phyloP scores from a whole-genome alignment of 2,797 vertebrate species.

The Acropternis orthonyx region DNA sequence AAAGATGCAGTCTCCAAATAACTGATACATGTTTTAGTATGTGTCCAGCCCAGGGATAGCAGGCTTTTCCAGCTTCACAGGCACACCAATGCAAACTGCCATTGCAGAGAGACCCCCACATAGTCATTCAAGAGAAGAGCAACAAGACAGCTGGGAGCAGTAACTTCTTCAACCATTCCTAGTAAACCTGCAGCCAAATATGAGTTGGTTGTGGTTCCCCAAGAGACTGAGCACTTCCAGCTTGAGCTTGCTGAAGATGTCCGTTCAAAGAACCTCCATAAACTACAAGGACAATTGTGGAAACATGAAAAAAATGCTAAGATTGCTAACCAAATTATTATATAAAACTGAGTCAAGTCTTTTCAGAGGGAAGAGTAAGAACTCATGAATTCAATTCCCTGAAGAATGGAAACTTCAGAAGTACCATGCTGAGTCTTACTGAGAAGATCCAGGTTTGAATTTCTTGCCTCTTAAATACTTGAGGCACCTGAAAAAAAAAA shows the following conservation, averaged over 20 bases:
- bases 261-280: neutral
- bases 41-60: neutral
- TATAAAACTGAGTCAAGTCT: neutral
- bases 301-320: neutral
- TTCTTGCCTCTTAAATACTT: neutral
- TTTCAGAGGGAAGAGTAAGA: neutral
- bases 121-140: neutral
- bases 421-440: neutral
- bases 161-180: neutral
- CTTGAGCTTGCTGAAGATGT: neutral
- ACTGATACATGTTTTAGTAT: neutral
- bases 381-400: neutral
- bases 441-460: neutral
- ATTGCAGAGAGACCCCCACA: neutral
- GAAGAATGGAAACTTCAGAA: neutral
- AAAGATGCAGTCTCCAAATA: neutral
- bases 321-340: neutral
- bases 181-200: neutral
- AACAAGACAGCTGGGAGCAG: neutral
- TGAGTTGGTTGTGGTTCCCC: accelerated
- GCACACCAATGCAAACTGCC: neutral
- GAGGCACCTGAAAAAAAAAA: neutral
- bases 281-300: neutral
- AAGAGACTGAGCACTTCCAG: neutral
- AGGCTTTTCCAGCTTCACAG: neutral